Base-by-base conservation (phyloP, 2,113 vertebrate species). In the Rousettus leschenaultii region DNA sequence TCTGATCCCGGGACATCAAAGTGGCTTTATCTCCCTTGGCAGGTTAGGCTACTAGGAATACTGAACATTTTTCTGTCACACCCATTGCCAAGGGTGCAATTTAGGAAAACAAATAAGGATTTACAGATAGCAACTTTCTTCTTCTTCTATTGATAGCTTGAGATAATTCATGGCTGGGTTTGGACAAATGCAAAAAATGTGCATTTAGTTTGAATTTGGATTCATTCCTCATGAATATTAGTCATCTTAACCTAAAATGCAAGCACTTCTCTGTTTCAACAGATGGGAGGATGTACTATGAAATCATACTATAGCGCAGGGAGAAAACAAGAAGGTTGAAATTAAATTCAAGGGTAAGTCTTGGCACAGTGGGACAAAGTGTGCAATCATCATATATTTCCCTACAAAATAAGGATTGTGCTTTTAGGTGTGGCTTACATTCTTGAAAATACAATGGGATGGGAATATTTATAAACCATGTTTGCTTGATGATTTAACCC, bases 141-240 rank as follows among this genome's bases (percentile, higher is more conserved):
- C 95, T 87, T 93, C 96, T 96, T 97, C 97, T 98, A 97, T 97
- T 97, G 98, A 98, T 98, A 97, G 95, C n/a, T 94, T 80, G 78
- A 97, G 88, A 98, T 98, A 98, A 98, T 98, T 97, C 98, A 98
- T 97, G 78, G 94, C 96, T 97, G 97, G 75, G 86, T 97, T 98
- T 98, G 97, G 96, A 97, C 94, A 95, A 91, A 96, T 79, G 74
- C 86, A 97, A 94, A 51, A 96, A 97, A 96, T 97, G 94, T 97
- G 93, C 93, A 94, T 97, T 93, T 94, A 30, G 15, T 94, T 97
- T 95, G 59, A 97, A 35, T 97, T 96, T 97, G 95, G 96, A 98
- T 96, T 84, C 93, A 92, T 80, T 95, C 38, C 90, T 97, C 94
- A 86, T 96, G 96, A 98, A 98, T 97, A 77, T 97, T 96, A 96